Base-by-base conservation (phyloP, 2,888 invertebrate genomes). In the Eutolmus rufibarbis region DNA sequence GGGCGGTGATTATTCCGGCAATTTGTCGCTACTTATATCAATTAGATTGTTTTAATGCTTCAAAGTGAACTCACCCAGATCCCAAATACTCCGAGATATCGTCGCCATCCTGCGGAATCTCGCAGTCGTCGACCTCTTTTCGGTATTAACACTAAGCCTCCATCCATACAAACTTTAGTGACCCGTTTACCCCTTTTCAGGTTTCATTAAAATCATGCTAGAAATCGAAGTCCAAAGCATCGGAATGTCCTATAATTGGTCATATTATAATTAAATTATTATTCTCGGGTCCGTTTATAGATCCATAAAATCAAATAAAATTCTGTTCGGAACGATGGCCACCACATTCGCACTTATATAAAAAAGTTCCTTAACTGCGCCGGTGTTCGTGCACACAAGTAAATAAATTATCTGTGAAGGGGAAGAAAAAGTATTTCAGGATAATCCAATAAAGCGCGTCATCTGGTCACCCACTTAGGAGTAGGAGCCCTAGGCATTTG, bases 381-480 rank as follows among this genome's bases (percentile, higher is more conserved):
- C 79, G 86, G 88, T 88, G 87, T 88, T 86, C 56, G 88, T 88
- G 88, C 88, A 66, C 89, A 86, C 88, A 88, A 90, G 90, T 90
- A 90, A 90, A 90, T 90, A 90, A 90, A 90, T 90, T 90, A 90
- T 90, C 90, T 90, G 90, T 88, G 89, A 90, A 89, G 89, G 89
- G 89, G 89, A 89, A 89, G 89, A 89, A 87, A 89, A 89, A 85
- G 87, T 87, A 89, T 88, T 66, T 88, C 74, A 74, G 89, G 87
- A 89, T 89, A 90, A 90, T 90, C 90, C 90, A 90, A 91, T 90
- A 90, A 90, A 90, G 90, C 89, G 91, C 90, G 92, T 90, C 92
- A 92, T 92, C 92, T 92, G 91, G 91, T 90, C 90, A 91, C 91
- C 92, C 92, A 92, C 92, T 92, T 92, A 92, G 91, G 43, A 40